phyloP scores from a whole-genome alignment of 1,140 invertebrate species.

The Chelonus insularis region DNA sequence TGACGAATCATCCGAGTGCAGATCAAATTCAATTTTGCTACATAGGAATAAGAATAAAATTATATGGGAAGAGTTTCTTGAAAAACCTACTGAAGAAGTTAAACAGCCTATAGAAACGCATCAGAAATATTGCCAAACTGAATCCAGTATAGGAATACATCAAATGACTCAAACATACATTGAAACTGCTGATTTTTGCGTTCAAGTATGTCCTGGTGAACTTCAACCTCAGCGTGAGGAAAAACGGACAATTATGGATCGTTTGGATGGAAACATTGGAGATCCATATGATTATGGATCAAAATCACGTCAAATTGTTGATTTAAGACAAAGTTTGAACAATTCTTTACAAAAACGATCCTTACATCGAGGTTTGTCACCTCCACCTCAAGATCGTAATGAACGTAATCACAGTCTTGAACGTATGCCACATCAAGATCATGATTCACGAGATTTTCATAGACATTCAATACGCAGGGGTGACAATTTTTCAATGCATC shows the following conservation, averaged over 20 bases:
- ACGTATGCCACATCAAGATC: conserved; percentile 21
- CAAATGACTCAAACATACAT: conserved; percentile 37
- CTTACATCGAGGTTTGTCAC: conserved; percentile 30
- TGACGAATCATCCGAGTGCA: conserved; percentile 20
- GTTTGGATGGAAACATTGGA: conserved; percentile 50
- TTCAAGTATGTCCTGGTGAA: conserved; percentile 47
- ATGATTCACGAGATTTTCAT: conserved; percentile 27
- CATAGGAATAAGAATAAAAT: conserved; percentile 45
- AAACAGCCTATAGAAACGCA: conserved; percentile 42
- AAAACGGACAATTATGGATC: conserved; percentile 47
- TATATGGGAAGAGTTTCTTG: conserved; percentile 45
- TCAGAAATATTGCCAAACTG: conserved; percentile 57
- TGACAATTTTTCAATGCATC: conserved; percentile 34
- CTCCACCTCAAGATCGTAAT: conserved; percentile 31
- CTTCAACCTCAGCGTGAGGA: conserved; percentile 41
- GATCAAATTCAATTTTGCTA: conserved; percentile 52
- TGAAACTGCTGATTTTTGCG: conserved; percentile 33
- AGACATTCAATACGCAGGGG: conserved; percentile 27
- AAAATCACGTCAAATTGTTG: conserved; percentile 42
- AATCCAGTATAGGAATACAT: conserved; percentile 36
- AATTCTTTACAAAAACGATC: conserved; percentile 44
- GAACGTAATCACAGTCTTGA: conserved; percentile 32
- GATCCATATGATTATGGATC: conserved; percentile 42
- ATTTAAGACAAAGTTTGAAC: conserved; percentile 49
- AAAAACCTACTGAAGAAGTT: neutral